Conservation (phyloP, 2,113 vertebrate species). For the Craseonycteris thonglongyai region DNA sequence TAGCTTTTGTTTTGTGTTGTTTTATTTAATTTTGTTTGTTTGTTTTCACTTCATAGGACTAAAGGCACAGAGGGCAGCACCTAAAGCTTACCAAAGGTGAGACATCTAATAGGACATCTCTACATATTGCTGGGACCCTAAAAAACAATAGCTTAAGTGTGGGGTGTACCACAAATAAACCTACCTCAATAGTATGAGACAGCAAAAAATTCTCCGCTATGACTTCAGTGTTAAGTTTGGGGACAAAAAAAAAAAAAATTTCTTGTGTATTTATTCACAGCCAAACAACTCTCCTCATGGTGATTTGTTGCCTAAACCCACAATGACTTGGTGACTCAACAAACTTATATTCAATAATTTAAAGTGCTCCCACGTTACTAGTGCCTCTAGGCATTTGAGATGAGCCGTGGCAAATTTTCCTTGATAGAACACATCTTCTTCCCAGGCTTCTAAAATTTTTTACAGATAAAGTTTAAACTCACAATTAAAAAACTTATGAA, state of each 20-base stretch:
- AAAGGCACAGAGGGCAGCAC: background rate
- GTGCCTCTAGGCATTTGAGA: background rate
- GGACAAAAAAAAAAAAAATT: background rate
- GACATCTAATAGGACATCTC: background rate
- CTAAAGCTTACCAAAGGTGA: background rate
- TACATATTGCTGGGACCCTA: background rate
- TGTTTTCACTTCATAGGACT: background rate
- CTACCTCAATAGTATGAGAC: background rate
- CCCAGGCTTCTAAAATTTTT: background rate
- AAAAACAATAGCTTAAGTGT: background rate
- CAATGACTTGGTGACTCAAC: background rate
- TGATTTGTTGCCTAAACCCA: background rate
- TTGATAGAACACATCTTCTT: background rate
- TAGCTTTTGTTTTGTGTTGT: no score
- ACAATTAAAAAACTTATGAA: background rate
- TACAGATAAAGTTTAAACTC: background rate
- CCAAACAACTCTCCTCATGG: background rate
- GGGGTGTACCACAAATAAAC: background rate
- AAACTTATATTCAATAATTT: background rate
- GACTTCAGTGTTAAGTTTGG: background rate
- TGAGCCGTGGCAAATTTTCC: background rate
- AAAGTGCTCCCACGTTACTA: background rate
- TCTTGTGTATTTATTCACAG: background rate
- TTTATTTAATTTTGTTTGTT: background rate
- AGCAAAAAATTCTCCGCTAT: background rate